Conservation (phyloP, 2,888 invertebrate species). For the Dicranocentrus wangi region DNA sequence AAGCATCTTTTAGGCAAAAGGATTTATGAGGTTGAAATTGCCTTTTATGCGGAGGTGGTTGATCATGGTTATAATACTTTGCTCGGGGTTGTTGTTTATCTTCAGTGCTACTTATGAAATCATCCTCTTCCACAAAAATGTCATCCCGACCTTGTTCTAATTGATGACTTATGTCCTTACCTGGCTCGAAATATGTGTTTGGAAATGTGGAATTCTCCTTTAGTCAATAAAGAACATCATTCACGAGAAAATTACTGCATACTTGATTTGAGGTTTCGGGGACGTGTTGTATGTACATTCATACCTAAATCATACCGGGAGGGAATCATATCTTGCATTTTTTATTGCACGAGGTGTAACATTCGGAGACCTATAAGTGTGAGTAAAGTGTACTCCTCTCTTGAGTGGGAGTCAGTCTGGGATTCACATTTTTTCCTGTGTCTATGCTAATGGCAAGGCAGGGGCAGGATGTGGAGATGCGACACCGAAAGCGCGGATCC, state of each 20-base stretch:
- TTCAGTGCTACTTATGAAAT: constrained; percentile 1
- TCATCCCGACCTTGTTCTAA: constrained; percentile 26
- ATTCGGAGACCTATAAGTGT: not conserved
- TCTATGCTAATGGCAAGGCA: too few species aligned
- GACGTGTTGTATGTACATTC: too few species aligned
- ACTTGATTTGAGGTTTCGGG: constrained; percentile 13
- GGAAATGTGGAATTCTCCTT: not conserved
- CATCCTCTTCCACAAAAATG: constrained; percentile 7
- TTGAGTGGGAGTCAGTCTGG: too few species aligned
- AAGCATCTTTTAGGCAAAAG: not conserved
- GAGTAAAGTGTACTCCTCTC: too few species aligned
- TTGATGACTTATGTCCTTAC: constrained; percentile 24
- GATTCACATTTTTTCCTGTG: too few species aligned
- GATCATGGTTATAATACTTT: constrained; percentile 18
- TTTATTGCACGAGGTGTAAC: too few species aligned
- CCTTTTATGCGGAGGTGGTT: constrained; percentile 12
- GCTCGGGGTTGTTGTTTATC: not conserved
- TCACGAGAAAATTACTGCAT: too few species aligned
- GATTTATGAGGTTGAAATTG: constrained; percentile 23
- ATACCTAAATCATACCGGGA: constrained; percentile 6
- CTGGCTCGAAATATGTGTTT: not conserved
- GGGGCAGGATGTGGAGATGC: too few species aligned
- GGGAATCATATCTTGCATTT: too few species aligned
- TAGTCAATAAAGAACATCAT: not conserved
- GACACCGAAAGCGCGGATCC: too few species aligned